Conservation (phyloP, 2,113 vertebrate species). For the Casuarius casuarius region DNA sequence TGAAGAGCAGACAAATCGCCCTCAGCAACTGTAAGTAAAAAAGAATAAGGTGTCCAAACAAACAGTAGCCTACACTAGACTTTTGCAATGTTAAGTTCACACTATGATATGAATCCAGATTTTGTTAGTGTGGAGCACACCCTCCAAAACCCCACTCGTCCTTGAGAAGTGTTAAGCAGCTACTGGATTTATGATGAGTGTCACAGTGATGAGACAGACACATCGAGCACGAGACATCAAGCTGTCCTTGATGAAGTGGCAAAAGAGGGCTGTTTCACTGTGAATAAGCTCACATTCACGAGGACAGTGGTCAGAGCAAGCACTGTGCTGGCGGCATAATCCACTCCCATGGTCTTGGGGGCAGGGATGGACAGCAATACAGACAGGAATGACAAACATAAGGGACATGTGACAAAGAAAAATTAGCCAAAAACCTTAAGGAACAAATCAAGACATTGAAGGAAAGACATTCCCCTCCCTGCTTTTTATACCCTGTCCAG, state of each 20-base stretch:
- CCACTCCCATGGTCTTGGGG: neutral
- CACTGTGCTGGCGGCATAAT: neutral
- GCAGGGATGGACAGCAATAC: neutral
- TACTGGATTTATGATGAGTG: neutral
- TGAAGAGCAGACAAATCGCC: neutral
- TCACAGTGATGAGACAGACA: neutral
- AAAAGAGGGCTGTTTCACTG: neutral
- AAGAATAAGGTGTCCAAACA: neutral
- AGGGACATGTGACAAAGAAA: neutral
- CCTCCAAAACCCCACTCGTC: neutral
- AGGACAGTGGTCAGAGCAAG: neutral
- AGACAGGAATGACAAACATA: accelerated
- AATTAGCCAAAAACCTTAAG: accelerated
- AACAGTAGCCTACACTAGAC: neutral
- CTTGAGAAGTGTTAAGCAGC: neutral
- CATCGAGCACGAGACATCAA: neutral
- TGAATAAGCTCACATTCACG: accelerated
- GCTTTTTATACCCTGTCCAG: neutral
- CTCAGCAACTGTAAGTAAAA: neutral
- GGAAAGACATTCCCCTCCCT: neutral
- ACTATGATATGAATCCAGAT: accelerated
- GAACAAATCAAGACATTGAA: neutral
- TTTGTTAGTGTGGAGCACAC: neutral
- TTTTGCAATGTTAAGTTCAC: neutral
- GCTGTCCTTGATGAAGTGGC: neutral